Conservation (phyloP, 2,888 invertebrate genomes). For the Rhingia campestris region DNA sequence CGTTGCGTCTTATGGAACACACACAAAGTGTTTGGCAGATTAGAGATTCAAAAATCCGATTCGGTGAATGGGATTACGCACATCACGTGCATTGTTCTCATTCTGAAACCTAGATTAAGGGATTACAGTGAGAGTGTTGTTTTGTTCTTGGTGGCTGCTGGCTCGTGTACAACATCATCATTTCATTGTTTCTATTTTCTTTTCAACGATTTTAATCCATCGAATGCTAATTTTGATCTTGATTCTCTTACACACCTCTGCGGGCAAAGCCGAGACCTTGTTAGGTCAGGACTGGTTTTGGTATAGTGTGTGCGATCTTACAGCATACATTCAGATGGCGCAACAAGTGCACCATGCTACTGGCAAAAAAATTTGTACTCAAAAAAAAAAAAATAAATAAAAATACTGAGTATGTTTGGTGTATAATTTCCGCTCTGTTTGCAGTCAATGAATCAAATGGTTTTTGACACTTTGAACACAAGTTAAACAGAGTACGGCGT, state of each 20-base stretch:
- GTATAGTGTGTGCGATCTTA: conserved; percentile 4
- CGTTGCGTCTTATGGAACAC: conserved; percentile 58
- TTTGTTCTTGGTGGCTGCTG: conserved; percentile 15
- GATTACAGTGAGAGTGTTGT: conserved; percentile 51
- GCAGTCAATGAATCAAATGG: conserved; percentile 72
- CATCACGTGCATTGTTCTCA: conserved; percentile 44
- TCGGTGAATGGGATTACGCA: conserved; percentile 64
- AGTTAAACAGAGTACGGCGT: conserved; percentile 21
- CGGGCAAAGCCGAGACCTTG: conserved; percentile 53
- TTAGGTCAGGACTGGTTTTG: conserved; percentile 45
- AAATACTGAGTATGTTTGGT: conserved; percentile 4
- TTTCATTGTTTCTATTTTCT: conserved; percentile 7
- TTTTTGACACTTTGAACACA: conserved; percentile 64
- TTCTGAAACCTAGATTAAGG: conserved; percentile 51
- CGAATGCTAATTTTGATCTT: conserved; percentile 62
- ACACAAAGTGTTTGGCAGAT: conserved; percentile 66
- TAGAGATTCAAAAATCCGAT: conserved; percentile 56
- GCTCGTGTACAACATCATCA: conserved; percentile 22
- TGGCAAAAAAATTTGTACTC: conserved; percentile 24
- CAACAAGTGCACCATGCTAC: conserved; percentile 45
- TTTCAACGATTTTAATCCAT: not conserved
- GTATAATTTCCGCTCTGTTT: conserved; percentile 69
- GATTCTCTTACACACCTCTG: conserved; percentile 14
- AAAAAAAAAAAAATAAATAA: no score
- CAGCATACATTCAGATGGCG: not conserved